Evolutionary conservation across 2,113 vertebrate species (phyloP), one percentile per base, ranked within the genome.

Genomic region (Shinisaurus crocodilurus): DNA sequence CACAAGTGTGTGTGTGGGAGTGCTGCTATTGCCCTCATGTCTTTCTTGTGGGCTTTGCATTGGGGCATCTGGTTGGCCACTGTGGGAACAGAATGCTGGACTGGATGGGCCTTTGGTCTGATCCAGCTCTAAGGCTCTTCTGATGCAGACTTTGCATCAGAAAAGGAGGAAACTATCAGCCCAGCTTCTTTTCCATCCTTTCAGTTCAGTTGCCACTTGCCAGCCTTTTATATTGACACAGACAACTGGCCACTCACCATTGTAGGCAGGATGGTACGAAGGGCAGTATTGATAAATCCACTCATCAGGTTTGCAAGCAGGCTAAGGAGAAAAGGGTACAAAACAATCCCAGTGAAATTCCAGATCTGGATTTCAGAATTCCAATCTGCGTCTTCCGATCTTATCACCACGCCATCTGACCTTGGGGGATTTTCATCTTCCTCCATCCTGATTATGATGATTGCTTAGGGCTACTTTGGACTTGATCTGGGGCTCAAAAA

Each of bases 221-320:
- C 86, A 75, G 54, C 50, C 34, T 81, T 82, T 40, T 0, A 20
- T 37, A 54, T 34, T 0, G 0, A 13, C 23, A 37, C 74, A 0
- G 15, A 20, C 27, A 12, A 80, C 23, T 34, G 79, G n/a, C 16
- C 57, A 94, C 96, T 96, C 89, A 97, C 96, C 94, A 94, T 23
- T 0, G 74, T 40, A 2, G 94, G 93, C 0, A 97, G 23, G 3
- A 92, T 8, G 0, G 69, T 25, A 4, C 23, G 86, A 1, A 97
- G 65, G 0, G 69, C 8, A 0, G 18, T 9, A 85, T 94, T 96
- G 89, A 96, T 67, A 85, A 91, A 0, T 0, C 5, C 0, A 57
- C 92, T 91, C 48, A 90, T 45, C 69, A 95, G 16, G 1, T 5
- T 75, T 85, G 85, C 87, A n/a, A 96, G 1, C 70, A 92, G 0